Evolutionary conservation across 2,888 invertebrate genomes (phyloP).

Genomic region (Prosapia bicincta): DNA sequence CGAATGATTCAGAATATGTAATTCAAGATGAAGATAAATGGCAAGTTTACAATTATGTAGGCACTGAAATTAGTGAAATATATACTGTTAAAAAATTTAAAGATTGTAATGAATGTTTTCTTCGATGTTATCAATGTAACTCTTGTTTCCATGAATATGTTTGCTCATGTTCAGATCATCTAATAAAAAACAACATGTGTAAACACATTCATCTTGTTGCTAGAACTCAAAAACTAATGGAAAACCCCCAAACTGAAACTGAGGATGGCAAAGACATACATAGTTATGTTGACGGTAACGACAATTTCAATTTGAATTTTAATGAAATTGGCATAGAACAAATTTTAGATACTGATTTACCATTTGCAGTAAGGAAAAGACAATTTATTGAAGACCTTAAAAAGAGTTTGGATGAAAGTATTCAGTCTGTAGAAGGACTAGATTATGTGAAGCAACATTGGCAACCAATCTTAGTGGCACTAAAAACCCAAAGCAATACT

Average conservation of each 20-base stretch:
- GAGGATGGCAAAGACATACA: background rate
- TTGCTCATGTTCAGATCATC: slow-evolving; percentile 14
- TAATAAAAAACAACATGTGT: slow-evolving; percentile 21
- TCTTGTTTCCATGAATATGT: slow-evolving; percentile 23
- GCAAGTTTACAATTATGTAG: slow-evolving; percentile 14
- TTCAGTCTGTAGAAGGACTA: background rate
- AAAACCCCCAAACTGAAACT: background rate
- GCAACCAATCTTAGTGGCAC: background rate
- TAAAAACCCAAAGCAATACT: background rate
- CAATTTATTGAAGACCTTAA: background rate
- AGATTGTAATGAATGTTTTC: slow-evolving; percentile 7
- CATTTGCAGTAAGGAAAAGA: background rate
- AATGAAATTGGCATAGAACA: background rate
- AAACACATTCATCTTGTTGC: slow-evolving; percentile 20
- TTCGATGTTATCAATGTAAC: slow-evolving; percentile 15
- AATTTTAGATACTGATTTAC: background rate
- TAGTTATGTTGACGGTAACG: background rate
- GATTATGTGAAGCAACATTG: background rate
- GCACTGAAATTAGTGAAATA: background rate
- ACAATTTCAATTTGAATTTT: background rate
- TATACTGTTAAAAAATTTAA: slow-evolving; percentile 14
- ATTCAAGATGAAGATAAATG: slow-evolving; percentile 6
- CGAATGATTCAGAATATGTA: background rate
- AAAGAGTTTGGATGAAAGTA: background rate
- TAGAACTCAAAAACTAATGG: background rate